Conservation (phyloP, 2,888 invertebrate species). For the Drosophila incognita region DNA sequence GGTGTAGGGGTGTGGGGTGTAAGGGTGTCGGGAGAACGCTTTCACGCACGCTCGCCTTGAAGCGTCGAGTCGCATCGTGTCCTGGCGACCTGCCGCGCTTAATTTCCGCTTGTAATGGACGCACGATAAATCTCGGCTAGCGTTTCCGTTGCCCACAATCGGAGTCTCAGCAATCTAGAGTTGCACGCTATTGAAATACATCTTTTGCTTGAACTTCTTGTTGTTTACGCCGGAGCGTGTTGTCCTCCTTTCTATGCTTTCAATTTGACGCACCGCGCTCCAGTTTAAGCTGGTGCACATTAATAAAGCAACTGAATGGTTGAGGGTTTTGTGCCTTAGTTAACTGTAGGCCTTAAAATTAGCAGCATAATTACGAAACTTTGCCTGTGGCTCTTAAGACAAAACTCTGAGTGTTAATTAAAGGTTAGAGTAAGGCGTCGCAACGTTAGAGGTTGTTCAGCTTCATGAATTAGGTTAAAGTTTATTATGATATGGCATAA, state of each 20-base stretch:
- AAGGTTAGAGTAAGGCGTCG: constrained; percentile 4
- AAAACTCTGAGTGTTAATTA: constrained; percentile 15
- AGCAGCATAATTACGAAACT: constrained; percentile 51
- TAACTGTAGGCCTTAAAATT: constrained; percentile 30
- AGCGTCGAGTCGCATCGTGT: constrained; percentile 33
- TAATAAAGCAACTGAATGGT: background rate
- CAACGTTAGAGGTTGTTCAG: background rate
- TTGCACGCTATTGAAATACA: constrained; percentile 65
- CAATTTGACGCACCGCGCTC: constrained; percentile 41
- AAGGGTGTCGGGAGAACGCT: constrained; percentile 71
- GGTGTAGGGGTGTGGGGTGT: background rate
- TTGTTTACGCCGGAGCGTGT: constrained; percentile 43
- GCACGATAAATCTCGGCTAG: constrained; percentile 81
- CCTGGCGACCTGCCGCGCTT: constrained; percentile 77
- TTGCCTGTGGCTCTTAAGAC: constrained; percentile 17
- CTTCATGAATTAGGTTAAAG: background rate
- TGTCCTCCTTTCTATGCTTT: constrained; percentile 14
- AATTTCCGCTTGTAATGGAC: constrained; percentile 82
- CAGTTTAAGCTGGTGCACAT: constrained; percentile 20
- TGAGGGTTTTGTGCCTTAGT: background rate
- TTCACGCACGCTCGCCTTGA: constrained; percentile 73
- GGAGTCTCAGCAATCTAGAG: constrained; percentile 34
- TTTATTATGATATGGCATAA: background rate
- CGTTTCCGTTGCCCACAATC: constrained; percentile 62
- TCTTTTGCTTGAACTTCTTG: constrained; percentile 51